A percentile compares a stretch with the other conserved stretches of the same genome.
phyloP scores from a whole-genome alignment of 2,888 invertebrate species.

The Caradrina kadenii region DNA sequence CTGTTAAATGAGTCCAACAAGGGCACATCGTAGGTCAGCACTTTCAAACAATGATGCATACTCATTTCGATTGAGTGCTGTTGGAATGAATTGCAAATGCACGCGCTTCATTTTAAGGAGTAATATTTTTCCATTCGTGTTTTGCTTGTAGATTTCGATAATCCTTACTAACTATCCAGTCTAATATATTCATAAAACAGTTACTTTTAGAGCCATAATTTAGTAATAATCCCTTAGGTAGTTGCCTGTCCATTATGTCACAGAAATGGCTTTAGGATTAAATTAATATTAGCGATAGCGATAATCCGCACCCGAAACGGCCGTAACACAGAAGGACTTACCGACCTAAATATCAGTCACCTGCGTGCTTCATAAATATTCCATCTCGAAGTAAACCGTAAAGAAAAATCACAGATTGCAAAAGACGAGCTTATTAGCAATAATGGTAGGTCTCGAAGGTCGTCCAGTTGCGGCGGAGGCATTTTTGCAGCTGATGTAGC shows the following conservation, averaged over 20 bases:
- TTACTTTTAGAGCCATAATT: slow-evolving; percentile 10
- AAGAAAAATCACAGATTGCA: slow-evolving; percentile 83
- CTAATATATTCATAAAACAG: not conserved
- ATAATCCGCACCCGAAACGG: slow-evolving; percentile 13
- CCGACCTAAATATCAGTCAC: slow-evolving; percentile 34
- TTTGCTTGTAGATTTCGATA: not conserved
- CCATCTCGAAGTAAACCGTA: slow-evolving; percentile 75
- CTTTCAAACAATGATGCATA: slow-evolving; percentile 12
- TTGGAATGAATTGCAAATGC: not conserved
- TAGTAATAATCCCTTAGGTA: slow-evolving; percentile 18
- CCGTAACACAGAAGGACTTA: not conserved
- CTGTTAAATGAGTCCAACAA: slow-evolving; percentile 3
- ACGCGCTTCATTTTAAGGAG: not conserved
- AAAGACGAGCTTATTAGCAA: slow-evolving; percentile 86
- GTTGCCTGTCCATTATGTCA: slow-evolving; percentile 4
- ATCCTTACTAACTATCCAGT: not conserved
- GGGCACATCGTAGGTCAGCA: slow-evolving; percentile 15
- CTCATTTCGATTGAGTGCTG: not conserved
- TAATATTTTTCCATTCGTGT: not conserved
- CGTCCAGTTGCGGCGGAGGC: slow-evolving; percentile 77
- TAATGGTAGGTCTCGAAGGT: slow-evolving; percentile 86
- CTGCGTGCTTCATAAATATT: slow-evolving; percentile 43
- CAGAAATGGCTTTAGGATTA: slow-evolving; percentile 18
- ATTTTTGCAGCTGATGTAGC: slow-evolving; percentile 72
- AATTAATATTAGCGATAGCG: slow-evolving; percentile 17